Percentiles rank a stretch among this genome's conserved stretches.
phyloP scores from a whole-genome alignment of 2,888 invertebrate species.

The Melangyna quadrimaculata region DNA sequence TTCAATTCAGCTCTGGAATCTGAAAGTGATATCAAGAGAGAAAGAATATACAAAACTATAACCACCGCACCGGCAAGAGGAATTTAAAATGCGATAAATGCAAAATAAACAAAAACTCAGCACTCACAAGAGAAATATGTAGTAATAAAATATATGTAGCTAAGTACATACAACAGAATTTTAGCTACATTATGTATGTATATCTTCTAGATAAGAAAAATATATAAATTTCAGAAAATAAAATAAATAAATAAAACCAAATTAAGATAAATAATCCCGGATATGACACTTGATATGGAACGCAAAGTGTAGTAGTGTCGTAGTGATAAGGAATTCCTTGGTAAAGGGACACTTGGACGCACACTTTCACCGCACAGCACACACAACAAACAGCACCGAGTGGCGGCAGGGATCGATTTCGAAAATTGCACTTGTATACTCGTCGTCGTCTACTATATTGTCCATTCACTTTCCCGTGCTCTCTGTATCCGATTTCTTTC shows the following conservation, averaged over 20 bases:
- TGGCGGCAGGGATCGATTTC: conserved; percentile 24
- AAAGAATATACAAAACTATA: conserved; percentile 3
- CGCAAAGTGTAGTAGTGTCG: conserved; percentile 13
- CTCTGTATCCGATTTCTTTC: conserved; percentile 3
- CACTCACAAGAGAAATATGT: not conserved
- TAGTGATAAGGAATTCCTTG: conserved; percentile 38
- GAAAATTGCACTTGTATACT: conserved; percentile 18
- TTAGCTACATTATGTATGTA: not conserved
- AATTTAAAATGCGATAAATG: conserved; percentile 31
- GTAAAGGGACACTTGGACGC: conserved; percentile 38
- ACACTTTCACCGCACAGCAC: conserved; percentile 23
- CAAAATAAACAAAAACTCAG: conserved; percentile 24
- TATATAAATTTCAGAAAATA: not conserved
- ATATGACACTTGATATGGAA: conserved; percentile 31
- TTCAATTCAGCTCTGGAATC: conserved; percentile 16
- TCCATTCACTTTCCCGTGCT: conserved; percentile 20
- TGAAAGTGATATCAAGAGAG: conserved; percentile 12
- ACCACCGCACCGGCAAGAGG: conserved; percentile 17
- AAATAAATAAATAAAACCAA: conserved; percentile 15
- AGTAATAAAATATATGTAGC: conserved; percentile 10
- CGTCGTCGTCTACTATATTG: not conserved
- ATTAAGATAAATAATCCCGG: conserved; percentile 28
- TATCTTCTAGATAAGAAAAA: not conserved
- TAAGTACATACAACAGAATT: not conserved
- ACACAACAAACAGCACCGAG: not conserved